Percentiles rank a stretch among this genome's conserved stretches.
Evolutionary conservation across 1,140 invertebrate species (phyloP).

Genomic region (Leptonema lineaticorne): DNA sequence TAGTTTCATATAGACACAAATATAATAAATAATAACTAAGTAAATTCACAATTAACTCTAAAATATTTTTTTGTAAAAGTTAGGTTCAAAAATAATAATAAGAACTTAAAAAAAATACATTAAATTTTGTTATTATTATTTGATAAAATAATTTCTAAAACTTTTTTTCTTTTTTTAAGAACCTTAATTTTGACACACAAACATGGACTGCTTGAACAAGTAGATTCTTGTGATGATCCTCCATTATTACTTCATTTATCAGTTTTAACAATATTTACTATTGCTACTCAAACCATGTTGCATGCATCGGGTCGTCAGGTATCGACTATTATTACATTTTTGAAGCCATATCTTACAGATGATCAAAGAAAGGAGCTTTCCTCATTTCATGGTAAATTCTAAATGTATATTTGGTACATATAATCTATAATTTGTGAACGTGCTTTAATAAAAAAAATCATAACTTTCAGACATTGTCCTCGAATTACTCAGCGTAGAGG

Average conservation of each 20-base stretch:
- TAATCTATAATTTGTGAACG: neutral
- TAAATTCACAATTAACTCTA: too few species aligned
- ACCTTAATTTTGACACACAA: conserved; percentile 74
- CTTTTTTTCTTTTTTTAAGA: conserved; percentile 45
- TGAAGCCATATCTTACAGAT: conserved; percentile 67
- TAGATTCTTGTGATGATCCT: conserved; percentile 72
- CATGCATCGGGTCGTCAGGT: conserved; percentile 92
- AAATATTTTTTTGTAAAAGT: too few species aligned
- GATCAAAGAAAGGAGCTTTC: conserved; percentile 65
- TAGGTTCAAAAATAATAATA: too few species aligned
- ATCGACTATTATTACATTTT: conserved; percentile 71
- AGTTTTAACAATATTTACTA: conserved; percentile 78
- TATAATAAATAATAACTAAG: too few species aligned
- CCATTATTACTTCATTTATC: conserved; percentile 83
- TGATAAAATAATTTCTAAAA: too few species aligned
- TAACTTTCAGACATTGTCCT: conserved; percentile 61
- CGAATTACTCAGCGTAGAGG: conserved; percentile 57
- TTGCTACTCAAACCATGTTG: conserved; percentile 75
- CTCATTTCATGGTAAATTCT: conserved; percentile 72
- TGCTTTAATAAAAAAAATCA: conserved; percentile 26
- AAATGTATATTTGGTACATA: too few species aligned
- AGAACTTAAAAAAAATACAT: too few species aligned
- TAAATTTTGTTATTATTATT: too few species aligned
- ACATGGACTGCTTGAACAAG: conserved; percentile 76
- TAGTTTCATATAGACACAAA: conserved; percentile 2